Evolutionary conservation across 2,113 vertebrate genomes (phyloP).

Genomic region (Hydrochoerus hydrochaeris): DNA sequence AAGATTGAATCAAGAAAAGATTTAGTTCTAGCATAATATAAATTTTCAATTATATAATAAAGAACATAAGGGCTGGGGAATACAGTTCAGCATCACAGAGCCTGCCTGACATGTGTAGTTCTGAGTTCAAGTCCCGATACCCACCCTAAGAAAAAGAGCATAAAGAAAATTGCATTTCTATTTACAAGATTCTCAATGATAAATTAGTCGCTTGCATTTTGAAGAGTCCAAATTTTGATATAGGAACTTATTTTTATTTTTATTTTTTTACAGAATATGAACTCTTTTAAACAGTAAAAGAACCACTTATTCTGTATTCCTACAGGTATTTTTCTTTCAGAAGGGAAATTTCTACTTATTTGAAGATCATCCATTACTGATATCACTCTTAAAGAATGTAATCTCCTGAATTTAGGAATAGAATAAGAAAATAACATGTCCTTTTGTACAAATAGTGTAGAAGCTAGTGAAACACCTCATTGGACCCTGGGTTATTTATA

Average conservation of each 20-base stretch:
- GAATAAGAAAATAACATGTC: slow-evolving; percentile 54
- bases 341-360: slow-evolving; percentile 39
- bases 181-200: slow-evolving; percentile 1
- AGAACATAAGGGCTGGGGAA: neutral
- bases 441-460: slow-evolving; percentile 24
- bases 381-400: slow-evolving; percentile 51
- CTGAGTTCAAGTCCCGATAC: no score
- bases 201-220: slow-evolving; percentile 17
- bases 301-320: neutral
- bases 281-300: neutral
- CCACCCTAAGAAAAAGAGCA: no score
- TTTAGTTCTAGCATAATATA: neutral
- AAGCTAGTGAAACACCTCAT: slow-evolving; percentile 39
- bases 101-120: no score
- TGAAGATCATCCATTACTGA: slow-evolving; percentile 21
- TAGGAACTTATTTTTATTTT: neutral
- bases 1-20: slow-evolving; percentile 26
- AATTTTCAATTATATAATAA: slow-evolving; percentile 16
- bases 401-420: slow-evolving; percentile 53
- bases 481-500: slow-evolving; percentile 63
- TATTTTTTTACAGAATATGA: neutral
- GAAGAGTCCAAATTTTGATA: slow-evolving; percentile 30
- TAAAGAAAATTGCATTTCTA: neutral
- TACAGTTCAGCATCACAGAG: no score
- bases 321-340: neutral